phyloP scores from a whole-genome alignment of 1,140 invertebrate species.

The Euwallacea similis region DNA sequence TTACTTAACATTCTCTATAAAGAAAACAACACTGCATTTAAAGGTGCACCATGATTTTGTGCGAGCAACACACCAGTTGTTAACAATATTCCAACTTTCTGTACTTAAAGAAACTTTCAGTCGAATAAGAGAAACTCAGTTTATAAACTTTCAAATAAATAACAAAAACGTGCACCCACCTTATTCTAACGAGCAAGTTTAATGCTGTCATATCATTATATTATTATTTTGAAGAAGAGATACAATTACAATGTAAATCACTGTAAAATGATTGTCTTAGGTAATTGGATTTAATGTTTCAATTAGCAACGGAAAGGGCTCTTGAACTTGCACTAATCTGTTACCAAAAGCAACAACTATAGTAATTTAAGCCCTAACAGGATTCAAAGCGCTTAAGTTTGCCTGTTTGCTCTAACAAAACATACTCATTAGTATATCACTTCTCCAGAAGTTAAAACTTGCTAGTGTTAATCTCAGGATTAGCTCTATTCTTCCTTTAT shows the following conservation, averaged over 20 bases:
- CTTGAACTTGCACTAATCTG: conserved; percentile 5
- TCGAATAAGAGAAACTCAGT: too few species aligned
- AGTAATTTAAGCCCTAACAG: conserved; percentile 3
- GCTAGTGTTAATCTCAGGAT: conserved; percentile 8
- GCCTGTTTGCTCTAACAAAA: conserved; percentile 13
- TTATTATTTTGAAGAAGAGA: too few species aligned
- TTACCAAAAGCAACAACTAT: conserved; percentile 7
- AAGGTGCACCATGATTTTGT: neutral
- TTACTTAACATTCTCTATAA: conserved; percentile 13
- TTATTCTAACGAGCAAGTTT: too few species aligned
- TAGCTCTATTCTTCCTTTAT: conserved; percentile 16
- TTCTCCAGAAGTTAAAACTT: conserved; percentile 12
- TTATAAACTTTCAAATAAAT: too few species aligned
- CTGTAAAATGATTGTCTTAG: too few species aligned
- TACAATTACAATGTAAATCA: too few species aligned
- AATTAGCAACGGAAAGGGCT: neutral
- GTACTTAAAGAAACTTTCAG: too few species aligned
- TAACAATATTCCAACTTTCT: conserved; percentile 6
- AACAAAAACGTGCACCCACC: too few species aligned
- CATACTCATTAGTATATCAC: conserved; percentile 18
- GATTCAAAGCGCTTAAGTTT: conserved; percentile 3
- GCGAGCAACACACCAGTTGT: conserved; percentile 4
- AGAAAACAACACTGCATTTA: conserved; percentile 9
- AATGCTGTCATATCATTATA: too few species aligned
- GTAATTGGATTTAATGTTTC: neutral